These are phyloP conservation scores for Spondyliosoma cantharus DNA, from an alignment of 2,797 vertebrate species.

Conservation along the genomic window DNA sequence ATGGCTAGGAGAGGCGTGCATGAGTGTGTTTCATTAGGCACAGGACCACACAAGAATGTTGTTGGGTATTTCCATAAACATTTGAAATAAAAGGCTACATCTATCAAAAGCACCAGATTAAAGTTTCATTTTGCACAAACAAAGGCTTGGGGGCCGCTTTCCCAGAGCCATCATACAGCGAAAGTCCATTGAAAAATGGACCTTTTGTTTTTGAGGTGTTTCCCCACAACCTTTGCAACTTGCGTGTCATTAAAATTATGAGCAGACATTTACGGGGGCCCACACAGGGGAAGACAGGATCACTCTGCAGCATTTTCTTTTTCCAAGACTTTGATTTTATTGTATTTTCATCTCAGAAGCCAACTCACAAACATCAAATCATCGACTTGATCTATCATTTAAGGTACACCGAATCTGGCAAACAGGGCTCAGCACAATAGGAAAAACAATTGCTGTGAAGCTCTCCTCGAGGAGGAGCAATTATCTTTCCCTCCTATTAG, in stretches of 20 bases:
- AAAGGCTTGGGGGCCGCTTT: constrained; percentile 65
- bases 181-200: constrained; percentile 54
- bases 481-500: constrained; percentile 59
- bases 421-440: constrained; percentile 45
- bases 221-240: constrained; percentile 42
- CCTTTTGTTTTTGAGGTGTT: constrained; percentile 60
- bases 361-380: constrained; percentile 53
- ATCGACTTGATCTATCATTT: constrained; percentile 42
- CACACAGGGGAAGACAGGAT: constrained; percentile 15
- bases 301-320: constrained; percentile 16
- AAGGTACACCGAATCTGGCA: constrained; percentile 40
- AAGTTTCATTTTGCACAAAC: constrained; percentile 78
- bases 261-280: constrained; percentile 40
- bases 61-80: constrained; percentile 79
- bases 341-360: constrained; percentile 37
- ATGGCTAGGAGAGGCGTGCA: constrained; percentile 53
- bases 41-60: constrained; percentile 83
- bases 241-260: constrained; percentile 38
- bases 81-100: constrained; percentile 78
- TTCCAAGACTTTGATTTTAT: constrained; percentile 35
- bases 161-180: constrained; percentile 47
- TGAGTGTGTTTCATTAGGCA: constrained; percentile 76
- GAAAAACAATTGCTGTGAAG: constrained; percentile 53
- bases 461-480: constrained; percentile 55
- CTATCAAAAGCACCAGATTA: constrained; percentile 78